A percentile compares a stretch with the other conserved stretches of the same genome.
phyloP scores from a whole-genome alignment of 2,797 vertebrate genomes.

The Simalia tracyae region DNA sequence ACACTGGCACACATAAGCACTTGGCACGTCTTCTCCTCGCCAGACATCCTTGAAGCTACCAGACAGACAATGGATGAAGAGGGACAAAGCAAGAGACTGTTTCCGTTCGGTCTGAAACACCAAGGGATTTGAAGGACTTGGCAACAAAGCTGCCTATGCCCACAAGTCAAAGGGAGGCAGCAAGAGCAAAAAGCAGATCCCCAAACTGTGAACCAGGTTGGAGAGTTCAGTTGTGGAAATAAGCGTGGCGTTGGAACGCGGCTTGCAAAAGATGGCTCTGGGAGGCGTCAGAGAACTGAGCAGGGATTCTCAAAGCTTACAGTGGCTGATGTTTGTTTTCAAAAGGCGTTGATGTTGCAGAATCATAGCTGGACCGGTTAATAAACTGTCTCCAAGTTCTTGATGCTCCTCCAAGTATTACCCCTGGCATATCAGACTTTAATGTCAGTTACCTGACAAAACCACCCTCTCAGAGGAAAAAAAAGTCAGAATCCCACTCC shows the following conservation, averaged over 20 bases:
- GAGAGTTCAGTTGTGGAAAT: background rate
- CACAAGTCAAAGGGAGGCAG: too few relatives aligned
- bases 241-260: background rate
- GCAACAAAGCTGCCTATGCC: background rate
- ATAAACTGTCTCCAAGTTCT: background rate
- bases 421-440: background rate
- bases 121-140: background rate
- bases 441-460: background rate
- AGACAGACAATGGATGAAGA: background rate
- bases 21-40: background rate
- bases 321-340: background rate
- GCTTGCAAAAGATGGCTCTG: background rate
- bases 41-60: background rate
- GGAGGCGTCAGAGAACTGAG: background rate
- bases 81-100: background rate
- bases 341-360: background rate
- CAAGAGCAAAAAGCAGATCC: background rate
- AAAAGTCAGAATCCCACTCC: background rate
- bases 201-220: too few relatives aligned
- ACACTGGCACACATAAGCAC: background rate
- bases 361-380: background rate
- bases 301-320: background rate
- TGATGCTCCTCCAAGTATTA: background rate
- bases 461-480: background rate
- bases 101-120: background rate